phyloP scores from a whole-genome alignment of 37 sponge, comb jelly and placozoan genomes.

The Amphimedon queenslandica region DNA sequence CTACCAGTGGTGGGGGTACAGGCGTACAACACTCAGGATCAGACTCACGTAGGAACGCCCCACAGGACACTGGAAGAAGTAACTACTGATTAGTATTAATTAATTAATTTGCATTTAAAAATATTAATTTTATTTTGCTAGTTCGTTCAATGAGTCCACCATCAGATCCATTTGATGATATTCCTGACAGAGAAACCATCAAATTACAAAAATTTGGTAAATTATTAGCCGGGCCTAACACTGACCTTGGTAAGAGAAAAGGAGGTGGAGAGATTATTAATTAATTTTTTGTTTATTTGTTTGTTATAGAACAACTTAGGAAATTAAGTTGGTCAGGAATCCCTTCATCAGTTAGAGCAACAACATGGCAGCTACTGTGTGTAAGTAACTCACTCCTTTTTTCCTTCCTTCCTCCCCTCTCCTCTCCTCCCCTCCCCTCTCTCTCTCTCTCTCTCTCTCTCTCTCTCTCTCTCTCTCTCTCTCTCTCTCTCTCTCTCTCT shows the following conservation, averaged over 20 bases:
- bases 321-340: slow-evolving; percentile 88
- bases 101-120: too few species aligned
- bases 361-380: slow-evolving; percentile 88
- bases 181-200: slow-evolving; percentile 71
- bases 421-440: background rate
- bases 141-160: too few species aligned
- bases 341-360: slow-evolving; percentile 69
- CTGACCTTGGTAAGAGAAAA: slow-evolving; percentile 57
- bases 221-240: slow-evolving; percentile 82
- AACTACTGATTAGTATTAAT: too few species aligned
- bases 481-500: background rate
- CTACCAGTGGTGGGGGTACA: too few species aligned
- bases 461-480: background rate
- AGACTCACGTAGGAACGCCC: too few species aligned
- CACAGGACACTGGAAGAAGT: too few species aligned
- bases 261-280: background rate
- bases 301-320: slow-evolving; percentile 52
- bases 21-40: too few species aligned
- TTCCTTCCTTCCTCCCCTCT: background rate
- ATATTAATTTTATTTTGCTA: too few species aligned
- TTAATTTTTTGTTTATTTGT: background rate
- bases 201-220: slow-evolving; percentile 85
- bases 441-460: background rate
- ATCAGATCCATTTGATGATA: slow-evolving; percentile 31
- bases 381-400: slow-evolving; percentile 24